Evolutionary conservation across 1,140 invertebrate species (phyloP), one percentile per base, ranked within the genome.

Genomic region (Hypsibius dujardini): DNA sequence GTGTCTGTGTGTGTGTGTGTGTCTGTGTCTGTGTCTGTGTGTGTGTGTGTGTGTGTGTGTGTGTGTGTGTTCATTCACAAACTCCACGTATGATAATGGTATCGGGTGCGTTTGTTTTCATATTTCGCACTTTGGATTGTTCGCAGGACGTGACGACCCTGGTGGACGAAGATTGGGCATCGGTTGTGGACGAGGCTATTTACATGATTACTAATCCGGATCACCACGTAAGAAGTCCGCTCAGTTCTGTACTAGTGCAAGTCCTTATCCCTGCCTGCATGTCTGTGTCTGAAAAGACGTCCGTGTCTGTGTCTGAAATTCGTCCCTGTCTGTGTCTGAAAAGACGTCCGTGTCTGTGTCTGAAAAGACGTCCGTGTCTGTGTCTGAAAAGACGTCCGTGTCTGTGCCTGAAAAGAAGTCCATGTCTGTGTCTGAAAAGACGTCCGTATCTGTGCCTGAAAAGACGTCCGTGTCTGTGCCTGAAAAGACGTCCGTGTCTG

Each of bases 111-210:
- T n/a, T 56, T n/a, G 7, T 56, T 56, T 56, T 56, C 50, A 7
- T 56, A n/a, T n/a, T n/a, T n/a, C n/a, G n/a, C n/a, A n/a, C n/a
- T n/a, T n/a, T n/a, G n/a, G n/a, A n/a, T n/a, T n/a, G n/a, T n/a
- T n/a, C n/a, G n/a, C n/a, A n/a, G n/a, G n/a, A n/a, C n/a, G n/a
- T n/a, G n/a, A n/a, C n/a, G n/a, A n/a, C n/a, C n/a, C n/a, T 56
- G 50, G 50, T 67, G 62, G 62, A 67, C 42, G 62, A 67, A 3
- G 62, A 67, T 67, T 67, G 62, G 62, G 62, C 62, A 56, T n/a
- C n/a, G n/a, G 50, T 56, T n/a, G 50, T 56, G 50, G 50, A 56
- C n/a, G n/a, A 56, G 7, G 50, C 50, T 56, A 7, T 56, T 7
- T 56, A 7, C 50, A 56, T 56, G 50, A 56, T 56, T 56, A 7